Evolutionary conservation across 37 sponge, comb jelly and placozoan genomes (phyloP), one percentile per base, ranked within the genome.

Genomic region (Axinella damicornis): DNA sequence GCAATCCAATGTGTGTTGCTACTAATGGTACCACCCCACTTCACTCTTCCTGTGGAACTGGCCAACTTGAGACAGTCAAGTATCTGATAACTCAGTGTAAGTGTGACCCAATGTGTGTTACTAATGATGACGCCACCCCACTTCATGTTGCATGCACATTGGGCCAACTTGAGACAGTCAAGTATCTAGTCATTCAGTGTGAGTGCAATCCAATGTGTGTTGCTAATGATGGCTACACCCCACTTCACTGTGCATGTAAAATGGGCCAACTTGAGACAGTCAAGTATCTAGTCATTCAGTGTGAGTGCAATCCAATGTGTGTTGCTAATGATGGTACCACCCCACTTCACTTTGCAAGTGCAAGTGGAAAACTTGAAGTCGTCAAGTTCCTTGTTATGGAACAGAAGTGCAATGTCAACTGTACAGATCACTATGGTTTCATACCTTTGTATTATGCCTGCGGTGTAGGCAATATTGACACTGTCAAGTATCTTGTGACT

Each of bases 311-410:
- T 16, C 28, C 53, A n/a, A 57, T 59, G 31, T 19, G 53, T n/a
- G 58, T 37, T 4, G 81, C 68, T 22, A 35, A 80, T 2, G 81
- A 80, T 31, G 69, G 81, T 27, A 67, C 34, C 58, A 80, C 81
- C 56, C 69, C 81, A 4, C 81, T 80, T 0, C 81, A 80, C 24
- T 35, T 56, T 55, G 81, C 81, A 15, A 54, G 57, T 53, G 38
- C 19, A 5, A 31, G 69, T 34, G 81, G 81, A 1, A 56, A 69
- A 19, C 69, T 80, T 32, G 2, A n/a, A 1, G 54, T 67, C 0
- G 69, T 55, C 18, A 13, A 20, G 24, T 80, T 37, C 37, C 81
- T 80, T 52, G 9, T 46, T 12, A 4, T 12, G 9, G 46, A 46
- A 9, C 46, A 12, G 9, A 46, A 46, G 4, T 46, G 46, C 9